phyloP scores from a whole-genome alignment of 2,113 vertebrate genomes.

The Pelvicachromis taeniatus region DNA sequence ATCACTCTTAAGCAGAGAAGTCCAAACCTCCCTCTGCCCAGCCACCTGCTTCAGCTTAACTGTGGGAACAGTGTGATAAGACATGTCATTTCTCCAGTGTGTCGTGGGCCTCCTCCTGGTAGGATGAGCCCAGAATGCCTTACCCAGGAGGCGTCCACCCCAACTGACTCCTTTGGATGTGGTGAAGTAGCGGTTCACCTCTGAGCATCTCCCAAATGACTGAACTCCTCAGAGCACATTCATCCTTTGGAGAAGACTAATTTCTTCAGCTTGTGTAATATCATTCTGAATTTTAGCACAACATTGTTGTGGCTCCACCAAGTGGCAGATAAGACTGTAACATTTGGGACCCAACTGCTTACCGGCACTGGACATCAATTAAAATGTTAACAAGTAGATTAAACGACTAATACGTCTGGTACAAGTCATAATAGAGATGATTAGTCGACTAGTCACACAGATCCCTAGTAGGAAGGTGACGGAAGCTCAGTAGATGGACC shows the following conservation, averaged over 20 bases:
- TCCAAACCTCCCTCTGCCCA: neutral
- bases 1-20: neutral
- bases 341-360: neutral
- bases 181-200: neutral
- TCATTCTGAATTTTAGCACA: neutral
- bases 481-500: neutral
- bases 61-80: neutral
- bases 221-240: no score
- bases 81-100: neutral
- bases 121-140: neutral
- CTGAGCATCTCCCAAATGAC: neutral
- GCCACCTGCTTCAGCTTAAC: neutral
- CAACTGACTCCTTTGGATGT: neutral
- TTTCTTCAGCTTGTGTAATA: neutral
- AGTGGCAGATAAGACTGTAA: neutral
- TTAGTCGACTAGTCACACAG: neutral
- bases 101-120: neutral
- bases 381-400: neutral
- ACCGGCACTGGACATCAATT: accelerated
- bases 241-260: neutral
- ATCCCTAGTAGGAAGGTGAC: neutral
- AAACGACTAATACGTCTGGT: neutral
- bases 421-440: neutral
- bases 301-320: neutral
- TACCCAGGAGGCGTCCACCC: neutral